These are phyloP conservation scores for Antechinus flavipes DNA, from an alignment of 2,113 vertebrate species.

Conservation along the genomic window DNA sequence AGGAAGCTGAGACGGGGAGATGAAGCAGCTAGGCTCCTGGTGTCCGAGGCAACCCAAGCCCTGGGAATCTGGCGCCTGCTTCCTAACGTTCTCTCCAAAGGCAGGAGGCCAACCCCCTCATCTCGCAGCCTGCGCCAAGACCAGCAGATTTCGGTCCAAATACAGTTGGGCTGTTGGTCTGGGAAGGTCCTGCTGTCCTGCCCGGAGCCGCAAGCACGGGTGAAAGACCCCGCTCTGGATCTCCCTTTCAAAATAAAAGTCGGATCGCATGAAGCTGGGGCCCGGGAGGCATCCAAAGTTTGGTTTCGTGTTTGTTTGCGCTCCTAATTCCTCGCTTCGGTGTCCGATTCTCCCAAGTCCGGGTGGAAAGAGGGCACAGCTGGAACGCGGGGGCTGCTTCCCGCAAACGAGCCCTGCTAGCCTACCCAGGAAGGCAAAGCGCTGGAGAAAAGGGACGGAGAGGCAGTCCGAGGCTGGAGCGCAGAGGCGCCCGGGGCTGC, in stretches of 20 bases:
- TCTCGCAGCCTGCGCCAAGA: neutral
- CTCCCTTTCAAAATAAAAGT: neutral
- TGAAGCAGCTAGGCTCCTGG: neutral
- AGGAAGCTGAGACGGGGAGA: no score
- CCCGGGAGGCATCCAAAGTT: neutral
- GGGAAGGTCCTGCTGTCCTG: no score
- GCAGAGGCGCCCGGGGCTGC: no score
- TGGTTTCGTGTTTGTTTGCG: no score
- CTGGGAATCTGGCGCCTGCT: neutral
- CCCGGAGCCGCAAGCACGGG: neutral
- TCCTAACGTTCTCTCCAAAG: neutral
- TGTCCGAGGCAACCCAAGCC: neutral
- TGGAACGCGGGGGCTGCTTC: no score
- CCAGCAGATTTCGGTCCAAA: no score
- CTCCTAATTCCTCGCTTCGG: neutral
- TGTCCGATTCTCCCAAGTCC: neutral
- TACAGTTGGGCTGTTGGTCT: neutral
- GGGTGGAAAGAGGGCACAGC: neutral
- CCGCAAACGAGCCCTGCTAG: neutral
- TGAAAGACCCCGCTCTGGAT: neutral
- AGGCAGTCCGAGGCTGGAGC: neutral
- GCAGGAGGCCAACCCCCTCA: neutral
- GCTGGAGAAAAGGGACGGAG: neutral
- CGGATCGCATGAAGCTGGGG: no score
- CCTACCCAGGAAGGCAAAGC: no score